phyloP scores from a whole-genome alignment of 1,140 invertebrate species.

The Papilio helenus region DNA sequence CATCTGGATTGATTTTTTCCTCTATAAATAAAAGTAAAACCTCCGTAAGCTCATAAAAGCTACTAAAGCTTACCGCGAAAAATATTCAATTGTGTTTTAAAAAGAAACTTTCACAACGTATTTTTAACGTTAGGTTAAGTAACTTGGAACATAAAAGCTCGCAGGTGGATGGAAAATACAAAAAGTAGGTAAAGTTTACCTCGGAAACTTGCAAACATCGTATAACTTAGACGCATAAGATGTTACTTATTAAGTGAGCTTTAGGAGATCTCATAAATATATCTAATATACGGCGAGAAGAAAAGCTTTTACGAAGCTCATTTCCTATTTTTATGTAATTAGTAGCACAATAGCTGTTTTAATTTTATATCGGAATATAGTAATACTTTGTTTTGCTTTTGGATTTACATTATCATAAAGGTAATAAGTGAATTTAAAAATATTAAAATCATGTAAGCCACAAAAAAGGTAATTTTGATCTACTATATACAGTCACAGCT shows the following conservation, averaged over 20 bases:
- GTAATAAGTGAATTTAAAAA: too few species aligned
- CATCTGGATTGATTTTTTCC: neutral
- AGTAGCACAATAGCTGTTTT: neutral
- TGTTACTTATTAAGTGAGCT: constrained; percentile 23
- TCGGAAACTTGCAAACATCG: constrained; percentile 20
- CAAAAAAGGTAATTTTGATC: too few species aligned
- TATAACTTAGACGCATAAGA: constrained; percentile 31
- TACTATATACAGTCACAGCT: too few species aligned
- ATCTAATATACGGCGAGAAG: neutral
- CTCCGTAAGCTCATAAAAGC: neutral
- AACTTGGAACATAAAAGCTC: constrained; percentile 32
- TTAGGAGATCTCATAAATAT: constrained; percentile 15
- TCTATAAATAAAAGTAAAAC: neutral
- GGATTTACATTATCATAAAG: too few species aligned
- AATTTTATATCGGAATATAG: too few species aligned
- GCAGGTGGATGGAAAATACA: constrained; percentile 25
- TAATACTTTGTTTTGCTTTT: too few species aligned
- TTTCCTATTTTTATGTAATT: neutral
- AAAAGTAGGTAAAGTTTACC: constrained; percentile 25
- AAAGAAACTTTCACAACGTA: neutral
- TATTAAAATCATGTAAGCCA: too few species aligned
- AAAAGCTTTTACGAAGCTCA: neutral
- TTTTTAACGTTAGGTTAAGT: constrained; percentile 25
- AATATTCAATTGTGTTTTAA: constrained; percentile 19
- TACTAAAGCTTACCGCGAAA: neutral